Evolutionary conservation across 2,797 vertebrate genomes (phyloP), one percentile per base, ranked within the genome.

Genomic region (Lepilemur septentrionalis): DNA sequence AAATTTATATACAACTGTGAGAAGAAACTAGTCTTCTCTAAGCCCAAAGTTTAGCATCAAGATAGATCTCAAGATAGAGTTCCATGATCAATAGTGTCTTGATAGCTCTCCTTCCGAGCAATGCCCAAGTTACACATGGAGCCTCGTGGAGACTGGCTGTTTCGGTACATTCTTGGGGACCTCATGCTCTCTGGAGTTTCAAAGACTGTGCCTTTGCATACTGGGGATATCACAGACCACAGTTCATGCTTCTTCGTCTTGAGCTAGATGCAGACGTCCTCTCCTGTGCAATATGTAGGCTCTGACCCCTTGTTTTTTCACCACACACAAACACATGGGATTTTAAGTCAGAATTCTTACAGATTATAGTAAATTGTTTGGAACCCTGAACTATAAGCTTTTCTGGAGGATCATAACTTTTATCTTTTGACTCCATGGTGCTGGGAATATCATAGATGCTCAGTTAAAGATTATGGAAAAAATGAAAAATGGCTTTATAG

Each of bases 331-430:
- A 67, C 30, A 7, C 1, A 0, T 5, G 15, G 4, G 17, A 69
- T 69, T 69, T 69, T 69, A 38, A 22, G 38, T 69, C 67, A 69
- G 20, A 69, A 69, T 69, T 69, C 35, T 38, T 23, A 38, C 1
- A 1, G 67, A 97, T 96, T 96, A 93, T 81, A 81, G 93, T 65
- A 84, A 91, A 91, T 96, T 96, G 94, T 93, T 94, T 97, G 96
- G 96, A 97, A 92, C 75, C 96, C 97, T 97, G 41, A 93, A 50
- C 46, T 41, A 25, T 65, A 84, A 90, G 59, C 25, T 81, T 7
- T 92, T 87, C 48, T 38, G 63, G 75, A 93, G n/a, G 38, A 72
- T 73, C 9, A 1, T 55, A 46, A 28, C 41, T 65, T 83, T 35
- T 41, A 23, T 80, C 15, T 80, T 95, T 78, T 87, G 81, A 83